Evolutionary conservation across 30 jellyfish, hydroid and myxozoan species (phyloP).

Genomic region (Catostylus mosaicus): DNA sequence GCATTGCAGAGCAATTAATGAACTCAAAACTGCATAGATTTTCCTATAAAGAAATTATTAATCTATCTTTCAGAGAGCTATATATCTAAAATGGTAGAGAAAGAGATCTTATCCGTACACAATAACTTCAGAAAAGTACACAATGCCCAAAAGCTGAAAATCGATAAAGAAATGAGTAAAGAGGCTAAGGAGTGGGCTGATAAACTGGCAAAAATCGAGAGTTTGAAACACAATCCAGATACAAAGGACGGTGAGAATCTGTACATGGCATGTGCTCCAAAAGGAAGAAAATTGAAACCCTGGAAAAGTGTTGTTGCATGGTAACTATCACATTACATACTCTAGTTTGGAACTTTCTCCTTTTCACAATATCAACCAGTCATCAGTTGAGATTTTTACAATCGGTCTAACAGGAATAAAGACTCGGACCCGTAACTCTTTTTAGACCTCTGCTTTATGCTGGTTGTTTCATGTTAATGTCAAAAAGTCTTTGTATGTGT

Average conservation of each 20-base stretch:
- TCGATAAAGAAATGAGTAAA: slow-evolving; percentile 47
- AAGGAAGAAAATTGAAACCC: slow-evolving; percentile 46
- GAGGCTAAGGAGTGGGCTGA: slow-evolving; percentile 74
- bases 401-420: too few species aligned
- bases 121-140: slow-evolving; percentile 84
- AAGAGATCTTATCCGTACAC: slow-evolving; percentile 65
- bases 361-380: too few species aligned
- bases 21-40: too few species aligned
- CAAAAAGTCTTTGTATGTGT: too few species aligned
- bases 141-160: slow-evolving; percentile 62
- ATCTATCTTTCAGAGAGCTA: slow-evolving; percentile 6
- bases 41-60: background rate
- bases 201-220: slow-evolving; percentile 48
- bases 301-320: slow-evolving; percentile 72
- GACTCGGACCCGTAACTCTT: too few species aligned
- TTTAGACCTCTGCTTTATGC: too few species aligned
- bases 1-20: too few species aligned
- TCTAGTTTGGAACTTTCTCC: too few species aligned
- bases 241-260: slow-evolving; percentile 81
- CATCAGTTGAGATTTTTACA: too few species aligned
- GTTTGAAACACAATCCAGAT: slow-evolving; percentile 60
- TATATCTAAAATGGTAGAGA: slow-evolving; percentile 12
- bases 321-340: too few species aligned
- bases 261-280: slow-evolving; percentile 81
- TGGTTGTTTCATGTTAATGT: too few species aligned